Base-by-base conservation (phyloP, 2,888 invertebrate genomes). In the Timandra comae region DNA sequence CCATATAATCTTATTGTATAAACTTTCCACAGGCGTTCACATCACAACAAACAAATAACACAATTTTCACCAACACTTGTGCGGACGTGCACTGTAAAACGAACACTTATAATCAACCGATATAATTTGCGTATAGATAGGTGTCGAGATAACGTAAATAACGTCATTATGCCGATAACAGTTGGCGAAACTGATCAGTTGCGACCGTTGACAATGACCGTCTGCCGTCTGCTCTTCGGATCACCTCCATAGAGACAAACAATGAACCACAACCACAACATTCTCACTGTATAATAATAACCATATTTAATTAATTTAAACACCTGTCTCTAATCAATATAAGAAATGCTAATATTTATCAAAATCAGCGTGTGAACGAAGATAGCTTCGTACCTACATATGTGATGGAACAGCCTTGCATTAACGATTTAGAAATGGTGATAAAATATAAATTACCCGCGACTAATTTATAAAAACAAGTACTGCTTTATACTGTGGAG, bases 121-220 rank as follows among this genome's bases (percentile, higher is more conserved):
- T 59, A 52, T 72, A 71, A 70, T 72, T 46, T 70, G 70, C 52
- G 44, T 73, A 54, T 43, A 65, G 76, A 77, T 77, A 74, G 45
- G 40, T 61, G n/a, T n/a, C n/a, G n/a, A n/a, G 76, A 79, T 81
- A 81, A 74, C 58, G 49, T 39, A 44, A 43, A 41, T 31, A 61
- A 66, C 81, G 82, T 80, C 80, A 81, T 57, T 51, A 61, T 61
- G 46, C 54, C 63, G 81, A 81, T 82, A 81, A 73, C 61, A 52
- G 45, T 41, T 35, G 43, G 50, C 45, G 35, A 44, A 52, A 49
- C 43, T 35, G 52, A 59, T 57, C 57, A 50, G 40, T 47, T 42
- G 47, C 47, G 43, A 45, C 46, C 43, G 44, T 45, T 41, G 41
- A 57, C 54, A 49, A 52, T 52, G 49, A 55, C 46, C 43, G 43